A percentile compares a stretch with the other conserved stretches of the same genome.
Evolutionary conservation across 53 echinoderm and acorn worm genomes (phyloP).

Genomic region (Actinopyga echinites): DNA sequence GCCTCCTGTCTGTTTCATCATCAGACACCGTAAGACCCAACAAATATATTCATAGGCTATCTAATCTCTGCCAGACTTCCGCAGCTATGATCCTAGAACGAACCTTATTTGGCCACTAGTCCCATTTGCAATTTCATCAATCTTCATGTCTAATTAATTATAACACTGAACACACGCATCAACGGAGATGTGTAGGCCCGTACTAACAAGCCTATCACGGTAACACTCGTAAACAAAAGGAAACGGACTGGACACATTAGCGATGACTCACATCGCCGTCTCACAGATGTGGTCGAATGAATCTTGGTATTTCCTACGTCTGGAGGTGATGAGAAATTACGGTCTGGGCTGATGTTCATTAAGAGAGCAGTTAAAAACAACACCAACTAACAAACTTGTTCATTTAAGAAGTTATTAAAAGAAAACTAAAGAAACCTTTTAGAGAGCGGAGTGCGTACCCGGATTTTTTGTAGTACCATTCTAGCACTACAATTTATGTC

Average conservation of each 20-base stretch:
- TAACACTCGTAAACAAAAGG: not conserved
- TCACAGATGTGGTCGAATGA: not conserved
- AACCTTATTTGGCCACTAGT: not conserved
- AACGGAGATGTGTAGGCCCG: not conserved
- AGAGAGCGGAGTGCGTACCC: no score
- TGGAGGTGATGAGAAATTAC: not conserved
- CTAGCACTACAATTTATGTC: no score
- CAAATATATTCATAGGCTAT: no score
- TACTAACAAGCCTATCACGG: not conserved
- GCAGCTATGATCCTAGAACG: not conserved
- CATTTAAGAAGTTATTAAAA: no score
- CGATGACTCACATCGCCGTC: conserved; percentile 1
- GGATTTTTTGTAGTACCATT: no score
- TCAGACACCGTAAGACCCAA: no score
- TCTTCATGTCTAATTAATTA: conserved; percentile 34
- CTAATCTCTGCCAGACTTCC: no score
- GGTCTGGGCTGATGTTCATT: conserved; percentile 9
- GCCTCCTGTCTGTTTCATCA: no score
- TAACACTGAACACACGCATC: conserved; percentile 19
- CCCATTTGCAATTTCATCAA: not conserved
- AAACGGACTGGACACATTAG: not conserved
- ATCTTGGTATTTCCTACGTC: not conserved
- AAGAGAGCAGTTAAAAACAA: conserved; percentile 15
- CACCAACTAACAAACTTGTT: not conserved
- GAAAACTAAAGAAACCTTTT: no score